Evolutionary conservation across 2,888 invertebrate species (phyloP).

Genomic region (Leptopilina drosophilae): DNA sequence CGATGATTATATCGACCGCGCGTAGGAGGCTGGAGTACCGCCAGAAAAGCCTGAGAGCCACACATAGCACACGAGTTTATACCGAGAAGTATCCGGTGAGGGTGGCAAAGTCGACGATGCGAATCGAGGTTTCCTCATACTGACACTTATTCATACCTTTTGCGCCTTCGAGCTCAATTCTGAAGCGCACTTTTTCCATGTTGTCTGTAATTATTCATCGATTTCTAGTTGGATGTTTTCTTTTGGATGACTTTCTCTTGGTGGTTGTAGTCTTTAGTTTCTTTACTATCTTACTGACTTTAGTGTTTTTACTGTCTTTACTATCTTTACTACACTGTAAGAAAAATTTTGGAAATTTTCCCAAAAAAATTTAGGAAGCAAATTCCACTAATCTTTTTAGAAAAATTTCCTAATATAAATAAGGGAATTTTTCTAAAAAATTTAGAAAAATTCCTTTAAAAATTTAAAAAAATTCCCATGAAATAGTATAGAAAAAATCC

Average conservation of each 20-base stretch:
- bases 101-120: slow-evolving; percentile 21
- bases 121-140: slow-evolving; percentile 21
- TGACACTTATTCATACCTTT: neutral
- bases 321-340: too few species aligned
- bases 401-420: too few species aligned
- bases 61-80: slow-evolving; percentile 19
- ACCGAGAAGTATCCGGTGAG: slow-evolving; percentile 24
- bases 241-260: neutral
- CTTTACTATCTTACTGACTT: too few species aligned
- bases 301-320: too few species aligned
- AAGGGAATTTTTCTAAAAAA: too few species aligned
- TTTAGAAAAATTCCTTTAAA: too few species aligned
- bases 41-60: slow-evolving; percentile 60
- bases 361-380: too few species aligned
- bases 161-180: slow-evolving; percentile 7
- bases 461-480: too few species aligned
- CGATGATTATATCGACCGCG: slow-evolving; percentile 75
- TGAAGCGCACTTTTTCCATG: neutral
- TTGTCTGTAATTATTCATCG: neutral
- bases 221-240: neutral
- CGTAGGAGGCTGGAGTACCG: slow-evolving; percentile 72
- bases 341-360: too few species aligned
- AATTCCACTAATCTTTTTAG: too few species aligned
- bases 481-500: too few species aligned
- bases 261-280: too few species aligned